A percentile compares a stretch with the other conserved stretches of the same genome.
These are phyloP conservation scores for Minunthozetes semirufus DNA, from an alignment of 2,888 invertebrate species.

Conservation along the genomic window DNA sequence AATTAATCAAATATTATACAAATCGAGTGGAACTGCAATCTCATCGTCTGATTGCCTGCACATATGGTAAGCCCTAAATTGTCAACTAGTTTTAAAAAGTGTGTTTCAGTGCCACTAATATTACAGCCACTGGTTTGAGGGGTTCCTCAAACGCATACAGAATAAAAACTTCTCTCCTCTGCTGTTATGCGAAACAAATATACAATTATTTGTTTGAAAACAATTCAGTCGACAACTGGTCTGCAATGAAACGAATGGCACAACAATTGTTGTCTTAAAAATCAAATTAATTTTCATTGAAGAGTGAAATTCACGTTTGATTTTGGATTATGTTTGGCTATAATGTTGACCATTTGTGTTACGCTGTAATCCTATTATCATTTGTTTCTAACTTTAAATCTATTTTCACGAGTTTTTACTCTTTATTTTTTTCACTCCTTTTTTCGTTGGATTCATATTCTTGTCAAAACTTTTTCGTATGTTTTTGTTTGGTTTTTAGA, in stretches of 20 bases:
- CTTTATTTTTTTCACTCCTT: too few species aligned
- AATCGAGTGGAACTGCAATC: slow-evolving; percentile 15
- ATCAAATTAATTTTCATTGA: background rate
- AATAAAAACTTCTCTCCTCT: background rate
- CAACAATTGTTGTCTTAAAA: background rate
- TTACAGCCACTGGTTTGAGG: background rate
- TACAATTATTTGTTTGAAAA: background rate
- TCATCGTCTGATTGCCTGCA: slow-evolving; percentile 12
- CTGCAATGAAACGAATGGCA: background rate
- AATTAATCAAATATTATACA: background rate
- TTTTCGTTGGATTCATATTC: too few species aligned
- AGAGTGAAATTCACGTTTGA: background rate
- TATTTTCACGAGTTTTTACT: too few species aligned
- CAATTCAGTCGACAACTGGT: background rate
- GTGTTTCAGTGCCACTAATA: slow-evolving; percentile 28
- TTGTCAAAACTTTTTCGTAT: too few species aligned
- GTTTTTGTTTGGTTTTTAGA: too few species aligned
- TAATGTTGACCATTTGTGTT: slow-evolving; percentile 31
- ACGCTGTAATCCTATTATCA: slow-evolving; percentile 10
- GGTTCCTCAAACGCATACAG: background rate
- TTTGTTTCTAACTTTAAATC: background rate
- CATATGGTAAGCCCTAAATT: slow-evolving; percentile 29
- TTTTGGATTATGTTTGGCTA: slow-evolving; percentile 22
- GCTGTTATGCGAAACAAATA: background rate
- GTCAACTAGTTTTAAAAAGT: slow-evolving; percentile 23